Evolutionary conservation across 1,140 invertebrate species (phyloP), one percentile per base, ranked within the genome.

Genomic region (Thaumatotibia leucotreta): DNA sequence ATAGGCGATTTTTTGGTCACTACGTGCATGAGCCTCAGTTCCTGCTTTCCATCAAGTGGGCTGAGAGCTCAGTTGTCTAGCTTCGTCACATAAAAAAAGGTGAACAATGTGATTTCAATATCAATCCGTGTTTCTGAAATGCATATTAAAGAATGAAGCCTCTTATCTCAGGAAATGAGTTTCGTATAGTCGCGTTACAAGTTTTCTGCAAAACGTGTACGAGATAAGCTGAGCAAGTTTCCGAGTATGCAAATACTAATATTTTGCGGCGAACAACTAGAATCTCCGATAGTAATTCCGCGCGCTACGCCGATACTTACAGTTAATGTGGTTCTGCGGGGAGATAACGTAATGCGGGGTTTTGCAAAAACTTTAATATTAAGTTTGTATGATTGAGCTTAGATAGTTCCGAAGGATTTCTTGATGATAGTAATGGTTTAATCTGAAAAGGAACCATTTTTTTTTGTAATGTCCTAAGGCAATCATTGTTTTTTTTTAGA

Each of bases 201-300:
- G 52, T 58, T 58, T 58, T 58, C 52, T 27, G n/a, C 27, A 5
- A 58, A 45, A 58, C 52, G 52, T 58, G 52, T 14, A 14, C 24
- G n/a, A 31, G 52, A 58, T 58, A 58, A 58, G 52, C 27, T 14
- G 23, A 17, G 23, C 52, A 58, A 58, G 52, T 58, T 58, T 58
- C 52, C 23, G 52, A 58, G 52, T 27, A 58, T 58, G 52, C 10
- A 58, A 58, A 58, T 54, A 54, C 22, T 54, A 54, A 54, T 54
- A 54, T 24, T 54, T 54, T 23, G 50, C 5, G 11, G 20, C 22
- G 50, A n/a, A 24, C 50, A 24, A 24, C 20, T 54, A 54, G 23
- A 54, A 54, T 54, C 27, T 54, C 49, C 22, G 17, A 50, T 50
- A 50, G 49, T 23, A 50, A 50, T 22, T 50, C 22, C 2, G 20